Conservation (phyloP, 2,888 invertebrate species). For the Eudasyphora cyanicolor region DNA sequence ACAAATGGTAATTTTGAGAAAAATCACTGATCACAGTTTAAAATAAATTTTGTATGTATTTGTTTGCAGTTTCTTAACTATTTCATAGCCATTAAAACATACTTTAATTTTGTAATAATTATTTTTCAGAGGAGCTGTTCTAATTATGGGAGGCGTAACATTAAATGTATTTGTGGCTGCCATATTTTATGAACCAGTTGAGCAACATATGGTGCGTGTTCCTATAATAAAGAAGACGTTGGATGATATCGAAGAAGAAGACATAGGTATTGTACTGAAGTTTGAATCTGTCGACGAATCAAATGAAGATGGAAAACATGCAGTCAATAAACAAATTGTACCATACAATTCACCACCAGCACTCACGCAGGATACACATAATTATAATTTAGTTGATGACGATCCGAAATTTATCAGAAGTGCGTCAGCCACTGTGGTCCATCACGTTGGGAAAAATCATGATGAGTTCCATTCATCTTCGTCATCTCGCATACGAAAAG, state of each 20-base stretch:
- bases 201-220: slow-evolving; percentile 88
- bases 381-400: slow-evolving; percentile 70
- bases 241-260: slow-evolving; percentile 79
- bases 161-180: slow-evolving; percentile 92
- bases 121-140: slow-evolving; percentile 85
- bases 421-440: slow-evolving; percentile 86
- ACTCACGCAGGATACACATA: slow-evolving; percentile 69
- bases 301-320: slow-evolving; percentile 26
- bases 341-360: slow-evolving; percentile 71
- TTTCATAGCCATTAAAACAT: neutral
- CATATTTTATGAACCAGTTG: slow-evolving; percentile 91
- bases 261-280: slow-evolving; percentile 78
- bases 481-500: slow-evolving; percentile 81
- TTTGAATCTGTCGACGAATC: slow-evolving; percentile 76
- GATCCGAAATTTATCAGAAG: slow-evolving; percentile 83
- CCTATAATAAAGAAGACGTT: slow-evolving; percentile 76
- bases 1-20: too few relatives aligned
- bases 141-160: slow-evolving; percentile 90
- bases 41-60: too few relatives aligned
- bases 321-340: slow-evolving; percentile 68
- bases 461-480: slow-evolving; percentile 79
- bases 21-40: too few relatives aligned
- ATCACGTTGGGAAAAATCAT: slow-evolving; percentile 80
- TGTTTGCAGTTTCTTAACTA: neutral
- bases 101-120: neutral